Evolutionary conservation across 2,797 vertebrate genomes (phyloP), one percentile per base, ranked within the genome.

Genomic region (Schizopygopsis pylzovi): DNA sequence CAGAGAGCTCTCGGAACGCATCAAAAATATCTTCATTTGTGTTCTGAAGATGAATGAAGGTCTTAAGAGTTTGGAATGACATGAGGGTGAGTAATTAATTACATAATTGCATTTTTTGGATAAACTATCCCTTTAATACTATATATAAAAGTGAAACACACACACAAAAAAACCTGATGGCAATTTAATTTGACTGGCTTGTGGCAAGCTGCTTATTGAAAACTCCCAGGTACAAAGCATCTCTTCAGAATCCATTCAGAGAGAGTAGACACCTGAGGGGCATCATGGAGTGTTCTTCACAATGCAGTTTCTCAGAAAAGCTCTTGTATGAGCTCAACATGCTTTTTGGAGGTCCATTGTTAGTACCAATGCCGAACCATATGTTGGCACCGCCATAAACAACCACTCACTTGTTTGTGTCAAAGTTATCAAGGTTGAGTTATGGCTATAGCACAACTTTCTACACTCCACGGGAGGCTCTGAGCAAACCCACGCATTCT

Each of bases 401-500:
- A 83, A 18, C 12, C 28, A 52, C 45, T n/a, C 4, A 4, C 22
- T n/a, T 16, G 54, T 78, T 71, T 25, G 10, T 63, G 20, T 67
- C 68, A 89, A 39, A 72, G 56, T 41, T 33, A 47, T 18, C 33
- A 16, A n/a, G 20, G 45, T 4, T 39, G 54, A 49, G 67, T 63
- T 47, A 63, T 49, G 6, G 28, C 28, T 56, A 22, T 76, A 79
- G 20, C 41, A 63, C 16, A 41, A 49, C 3, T 7, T 63, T 75
- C 54, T 45, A 13, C 28, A 15, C 61, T 67, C 82, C 47, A 78
- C 47, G 1, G 73, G 73, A 56, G 59, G 4, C 28, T 63, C 8
- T 7, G 54, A 49, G 47, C 45, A 41, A 75, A 81, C 68, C 56
- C 88, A 84, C 54, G 45, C 39, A 59, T 39, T 65, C 18, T 52